Evolutionary conservation across 1,140 invertebrate species (phyloP), one percentile per base, ranked within the genome.

Genomic region (Drosophila elegans): DNA sequence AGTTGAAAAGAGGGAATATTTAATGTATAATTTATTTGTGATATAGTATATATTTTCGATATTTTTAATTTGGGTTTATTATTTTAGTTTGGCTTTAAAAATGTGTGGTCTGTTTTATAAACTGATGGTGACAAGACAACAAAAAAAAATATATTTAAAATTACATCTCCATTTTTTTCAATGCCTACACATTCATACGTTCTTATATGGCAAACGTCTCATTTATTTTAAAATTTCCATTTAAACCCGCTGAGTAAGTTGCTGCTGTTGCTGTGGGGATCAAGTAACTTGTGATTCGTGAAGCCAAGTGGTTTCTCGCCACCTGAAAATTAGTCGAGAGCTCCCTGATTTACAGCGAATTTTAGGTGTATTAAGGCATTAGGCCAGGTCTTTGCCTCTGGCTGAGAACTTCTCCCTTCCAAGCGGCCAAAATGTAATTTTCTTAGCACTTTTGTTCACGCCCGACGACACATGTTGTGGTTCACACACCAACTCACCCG

Each of bases 381-480:
- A 86, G 75, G 66, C 59, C 48, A 46, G 53, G 52, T 36, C 66
- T 42, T 52, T 39, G 75, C 61, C 75, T 16, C 29, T 21, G 60
- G 32, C 55, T 4, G 27, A 10, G n/a, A 55, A 48, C 38, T 60
- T 46, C 49, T 61, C 41, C 62, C 66, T 32, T 56, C 67, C 52
- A 45, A 75, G 69, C 46, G 56, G 73, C 62, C 63, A 63, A 80
- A 88, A 88, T 88, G 84, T 88, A 82, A 88, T 88, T 88, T 88
- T 89, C 74, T 66, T 55, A 88, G 76, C 84, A 90, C 84, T 88
- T 86, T 88, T 90, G 85, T 89, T 90, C 84, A 88, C 84, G 84
- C 84, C 76, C 73, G 85, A 75, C 80, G 77, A 88, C 84, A 88
- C 84, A 88, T 88, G 84, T 88, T 88, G 84, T 90, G 84, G 84